A percentile compares a stretch with the other conserved stretches of the same genome.
Conservation (phyloP, 2,797 vertebrate species). For the Phrynocephalus vlangalii region DNA sequence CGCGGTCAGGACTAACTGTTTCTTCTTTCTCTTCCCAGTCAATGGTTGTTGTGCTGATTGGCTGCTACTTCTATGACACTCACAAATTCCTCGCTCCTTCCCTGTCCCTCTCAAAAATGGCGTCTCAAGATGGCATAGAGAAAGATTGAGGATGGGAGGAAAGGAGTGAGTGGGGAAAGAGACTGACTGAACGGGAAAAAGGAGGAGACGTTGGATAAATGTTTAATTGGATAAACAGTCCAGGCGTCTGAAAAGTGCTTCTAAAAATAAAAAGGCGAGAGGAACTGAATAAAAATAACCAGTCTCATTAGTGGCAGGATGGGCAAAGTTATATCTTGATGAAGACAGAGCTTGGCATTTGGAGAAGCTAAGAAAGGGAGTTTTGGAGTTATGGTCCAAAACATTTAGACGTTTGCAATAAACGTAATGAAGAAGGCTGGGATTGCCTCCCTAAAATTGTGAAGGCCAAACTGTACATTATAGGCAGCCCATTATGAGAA, state of each 20-base stretch:
- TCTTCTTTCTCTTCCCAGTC: background rate
- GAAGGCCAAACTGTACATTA: too few species aligned
- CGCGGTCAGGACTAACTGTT: too few species aligned
- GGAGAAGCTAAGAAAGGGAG: too few species aligned
- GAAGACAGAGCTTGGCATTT: background rate
- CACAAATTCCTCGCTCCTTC: background rate
- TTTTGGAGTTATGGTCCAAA: too few species aligned
- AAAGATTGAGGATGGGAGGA: background rate
- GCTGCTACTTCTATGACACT: background rate
- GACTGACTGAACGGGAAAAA: background rate
- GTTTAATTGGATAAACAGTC: background rate
- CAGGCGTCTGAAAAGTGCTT: background rate
- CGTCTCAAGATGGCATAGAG: too few species aligned
- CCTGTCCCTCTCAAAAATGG: background rate
- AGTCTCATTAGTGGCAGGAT: background rate
- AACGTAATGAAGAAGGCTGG: too few species aligned
- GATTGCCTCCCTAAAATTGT: too few species aligned
- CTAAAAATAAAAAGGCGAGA: too few species aligned
- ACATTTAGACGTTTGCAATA: too few species aligned
- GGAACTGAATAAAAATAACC: background rate
- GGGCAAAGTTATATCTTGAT: background rate
- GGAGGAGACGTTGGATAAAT: background rate
- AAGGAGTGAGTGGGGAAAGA: too few species aligned
- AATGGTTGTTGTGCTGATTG: too few species aligned
- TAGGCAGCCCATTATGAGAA: too few species aligned